Percentiles rank a stretch among this genome's conserved stretches.
Evolutionary conservation across 2,113 vertebrate species (phyloP).

Genomic region (Myotis lucifugus): DNA sequence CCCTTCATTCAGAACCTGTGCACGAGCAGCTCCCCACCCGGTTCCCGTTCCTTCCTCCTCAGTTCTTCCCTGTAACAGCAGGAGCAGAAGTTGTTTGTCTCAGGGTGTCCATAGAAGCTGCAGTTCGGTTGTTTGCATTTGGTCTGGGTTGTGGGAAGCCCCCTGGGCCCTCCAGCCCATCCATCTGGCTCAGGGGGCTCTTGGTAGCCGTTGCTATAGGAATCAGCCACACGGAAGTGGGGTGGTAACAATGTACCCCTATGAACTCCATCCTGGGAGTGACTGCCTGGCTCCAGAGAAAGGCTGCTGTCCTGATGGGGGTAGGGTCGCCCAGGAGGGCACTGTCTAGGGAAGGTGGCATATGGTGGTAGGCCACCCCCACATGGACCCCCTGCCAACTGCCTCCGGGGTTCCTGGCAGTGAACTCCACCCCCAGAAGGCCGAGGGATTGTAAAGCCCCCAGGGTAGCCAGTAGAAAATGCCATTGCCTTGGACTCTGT

Average conservation of each 20-base stretch:
- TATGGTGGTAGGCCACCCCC: slow-evolving; percentile 88
- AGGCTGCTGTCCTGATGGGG: slow-evolving; percentile 78
- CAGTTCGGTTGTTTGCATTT: slow-evolving; percentile 95
- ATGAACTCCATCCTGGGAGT: slow-evolving; percentile 66
- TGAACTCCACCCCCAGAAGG: slow-evolving; percentile 84
- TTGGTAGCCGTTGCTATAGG: slow-evolving; percentile 84
- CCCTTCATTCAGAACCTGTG: slow-evolving; percentile 91
- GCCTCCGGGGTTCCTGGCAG: slow-evolving; percentile 90
- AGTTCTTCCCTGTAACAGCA: slow-evolving; percentile 95
- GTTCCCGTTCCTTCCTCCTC: slow-evolving; percentile 87
- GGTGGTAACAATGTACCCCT: slow-evolving; percentile 76
- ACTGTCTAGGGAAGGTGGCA: slow-evolving; percentile 93
- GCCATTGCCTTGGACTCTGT: slow-evolving; percentile 75
- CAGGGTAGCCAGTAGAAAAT: slow-evolving; percentile 87
- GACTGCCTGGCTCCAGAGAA: slow-evolving; percentile 69
- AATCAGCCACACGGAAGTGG: slow-evolving; percentile 73
- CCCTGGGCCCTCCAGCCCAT: slow-evolving; percentile 59
- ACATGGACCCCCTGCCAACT: slow-evolving; percentile 90
- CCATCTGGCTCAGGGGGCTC: slow-evolving; percentile 82
- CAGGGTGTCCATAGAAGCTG: slow-evolving; percentile 95
- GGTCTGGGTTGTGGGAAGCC: slow-evolving; percentile 83
- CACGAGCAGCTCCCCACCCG: slow-evolving; percentile 83
- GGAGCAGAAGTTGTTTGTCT: slow-evolving; percentile 97
- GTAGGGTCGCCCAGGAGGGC: slow-evolving; percentile 82
- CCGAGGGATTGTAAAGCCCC: slow-evolving; percentile 91